A percentile compares a stretch with the other conserved stretches of the same genome.
phyloP scores from a whole-genome alignment of 2,113 vertebrate genomes.

The Pituophis catenifer region DNA sequence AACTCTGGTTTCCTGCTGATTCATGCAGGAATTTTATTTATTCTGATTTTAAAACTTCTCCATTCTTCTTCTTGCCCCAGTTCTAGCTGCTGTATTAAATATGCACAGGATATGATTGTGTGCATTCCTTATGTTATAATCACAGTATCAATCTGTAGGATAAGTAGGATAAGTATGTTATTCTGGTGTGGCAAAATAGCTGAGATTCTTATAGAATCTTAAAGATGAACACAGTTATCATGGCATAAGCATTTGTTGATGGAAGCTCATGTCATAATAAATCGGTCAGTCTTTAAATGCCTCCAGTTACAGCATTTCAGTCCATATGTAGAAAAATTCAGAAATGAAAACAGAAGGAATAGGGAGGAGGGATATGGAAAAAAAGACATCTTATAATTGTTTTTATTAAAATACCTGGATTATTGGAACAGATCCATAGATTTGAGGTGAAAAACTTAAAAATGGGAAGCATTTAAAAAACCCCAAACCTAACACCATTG shows the following conservation, averaged over 20 bases:
- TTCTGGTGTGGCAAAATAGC: neutral
- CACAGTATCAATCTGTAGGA: neutral
- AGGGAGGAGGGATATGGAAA: neutral
- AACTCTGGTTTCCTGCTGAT: conserved; percentile 11
- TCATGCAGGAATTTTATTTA: neutral
- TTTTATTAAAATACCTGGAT: neutral
- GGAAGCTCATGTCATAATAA: neutral
- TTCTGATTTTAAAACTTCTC: neutral
- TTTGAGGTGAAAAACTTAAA: neutral
- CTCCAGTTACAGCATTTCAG: neutral
- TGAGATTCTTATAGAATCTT: neutral
- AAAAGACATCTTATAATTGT: neutral
- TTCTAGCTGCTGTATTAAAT: neutral
- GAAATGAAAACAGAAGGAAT: neutral
- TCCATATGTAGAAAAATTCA: neutral
- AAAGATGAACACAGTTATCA: neutral
- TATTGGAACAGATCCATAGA: neutral
- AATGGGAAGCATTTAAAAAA: neutral
- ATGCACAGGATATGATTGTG: neutral
- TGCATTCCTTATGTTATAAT: neutral
- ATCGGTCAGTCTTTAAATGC: neutral
- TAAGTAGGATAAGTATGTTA: neutral
- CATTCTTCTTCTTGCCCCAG: neutral
- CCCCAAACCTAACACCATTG: neutral
- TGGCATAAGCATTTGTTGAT: neutral